Evolutionary conservation across 2,888 invertebrate species (phyloP).

Genomic region (Noctua fimbriata): DNA sequence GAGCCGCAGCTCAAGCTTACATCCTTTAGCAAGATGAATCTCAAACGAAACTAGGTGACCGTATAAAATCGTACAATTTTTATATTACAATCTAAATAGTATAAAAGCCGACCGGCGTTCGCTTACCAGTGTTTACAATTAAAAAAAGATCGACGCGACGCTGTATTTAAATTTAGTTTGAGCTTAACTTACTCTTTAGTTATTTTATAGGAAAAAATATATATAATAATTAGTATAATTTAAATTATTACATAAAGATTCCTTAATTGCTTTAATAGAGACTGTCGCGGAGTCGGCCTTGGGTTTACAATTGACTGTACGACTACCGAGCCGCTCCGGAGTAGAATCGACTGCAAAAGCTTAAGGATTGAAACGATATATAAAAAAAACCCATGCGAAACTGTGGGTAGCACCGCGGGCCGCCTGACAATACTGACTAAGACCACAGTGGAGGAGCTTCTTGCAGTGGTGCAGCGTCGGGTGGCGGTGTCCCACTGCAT

Average conservation of each 20-base stretch:
- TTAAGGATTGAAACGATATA: constrained; percentile 79
- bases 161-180: constrained; percentile 82
- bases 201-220: constrained; percentile 84
- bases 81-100: constrained; percentile 87
- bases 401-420: constrained; percentile 62
- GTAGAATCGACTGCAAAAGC: constrained; percentile 77
- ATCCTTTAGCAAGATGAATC: constrained; percentile 76
- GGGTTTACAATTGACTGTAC: constrained; percentile 73
- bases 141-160: constrained; percentile 73
- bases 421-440: constrained; percentile 69
- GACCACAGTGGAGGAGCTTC: constrained; percentile 38
- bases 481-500: constrained; percentile 34
- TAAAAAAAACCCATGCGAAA: constrained; percentile 77
- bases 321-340: constrained; percentile 61
- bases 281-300: constrained; percentile 62
- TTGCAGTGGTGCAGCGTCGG: constrained; percentile 35
- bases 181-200: constrained; percentile 90
- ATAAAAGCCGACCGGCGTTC: constrained; percentile 86
- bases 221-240: constrained; percentile 89
- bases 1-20: constrained; percentile 78
- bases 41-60: constrained; percentile 82
- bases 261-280: constrained; percentile 80
- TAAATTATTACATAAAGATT: constrained; percentile 88
- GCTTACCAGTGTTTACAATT: constrained; percentile 76
- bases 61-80: constrained; percentile 82